A percentile compares a stretch with the other conserved stretches of the same genome.
These are phyloP conservation scores for Halocaridina rubra DNA, from an alignment of 2,888 invertebrate genomes.

Conservation along the genomic window DNA sequence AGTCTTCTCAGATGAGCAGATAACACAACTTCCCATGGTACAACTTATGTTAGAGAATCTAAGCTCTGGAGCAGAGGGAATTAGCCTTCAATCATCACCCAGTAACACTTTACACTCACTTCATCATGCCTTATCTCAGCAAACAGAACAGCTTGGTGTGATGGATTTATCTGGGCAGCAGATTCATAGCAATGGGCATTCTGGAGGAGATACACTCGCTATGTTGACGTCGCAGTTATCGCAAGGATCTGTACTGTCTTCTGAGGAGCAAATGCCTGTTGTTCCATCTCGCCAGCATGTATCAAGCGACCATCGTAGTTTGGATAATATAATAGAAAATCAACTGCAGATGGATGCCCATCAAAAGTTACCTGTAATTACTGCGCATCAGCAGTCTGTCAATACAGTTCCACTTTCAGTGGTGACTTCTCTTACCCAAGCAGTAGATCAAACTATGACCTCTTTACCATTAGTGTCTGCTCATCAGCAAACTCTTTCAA, in stretches of 20 bases:
- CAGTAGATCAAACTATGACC: not conserved
- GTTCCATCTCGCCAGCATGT: not conserved
- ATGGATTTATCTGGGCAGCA: constrained; percentile 55
- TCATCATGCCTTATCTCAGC: not conserved
- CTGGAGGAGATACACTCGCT: not conserved
- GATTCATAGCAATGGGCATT: constrained; percentile 24
- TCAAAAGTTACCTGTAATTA: not conserved
- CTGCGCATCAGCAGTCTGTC: constrained; percentile 21
- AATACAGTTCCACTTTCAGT: not conserved
- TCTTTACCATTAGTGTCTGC: not conserved
- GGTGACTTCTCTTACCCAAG: not conserved
- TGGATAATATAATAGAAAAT: not conserved
- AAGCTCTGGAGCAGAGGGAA: constrained; percentile 18
- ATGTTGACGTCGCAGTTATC: not conserved
- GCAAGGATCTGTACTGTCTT: not conserved
- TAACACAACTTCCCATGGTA: constrained; percentile 39
- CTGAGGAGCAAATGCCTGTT: not conserved
- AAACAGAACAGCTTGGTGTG: constrained; percentile 41
- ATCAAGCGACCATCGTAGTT: not conserved
- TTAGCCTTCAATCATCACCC: not conserved
- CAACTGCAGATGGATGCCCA: not conserved
- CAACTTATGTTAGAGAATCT: constrained; percentile 45
- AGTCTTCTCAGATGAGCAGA: constrained; percentile 25
- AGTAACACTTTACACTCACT: not conserved
- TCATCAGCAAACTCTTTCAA: not conserved